Evolutionary conservation across 2,797 vertebrate genomes (phyloP), one percentile per base, ranked within the genome.

Genomic region (Novumbra hubbsi): DNA sequence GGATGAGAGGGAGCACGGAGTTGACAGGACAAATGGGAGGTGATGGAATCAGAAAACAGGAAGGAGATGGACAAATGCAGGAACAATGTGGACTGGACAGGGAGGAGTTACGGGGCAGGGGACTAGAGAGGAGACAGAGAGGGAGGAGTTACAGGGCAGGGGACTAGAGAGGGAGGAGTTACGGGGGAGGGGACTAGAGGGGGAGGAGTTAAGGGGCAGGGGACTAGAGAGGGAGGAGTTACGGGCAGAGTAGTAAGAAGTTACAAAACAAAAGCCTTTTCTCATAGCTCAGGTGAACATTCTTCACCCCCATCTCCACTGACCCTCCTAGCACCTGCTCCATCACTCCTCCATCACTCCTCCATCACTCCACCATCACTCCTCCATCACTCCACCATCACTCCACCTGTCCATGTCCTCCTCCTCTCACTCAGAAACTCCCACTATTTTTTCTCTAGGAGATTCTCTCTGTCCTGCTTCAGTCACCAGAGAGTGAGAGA

Each of bases 391-490:
- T 14, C 32, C 69, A 12, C 30, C 32, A 17, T 38, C 15, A 72
- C 68, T 70, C 63, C 73, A 75, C 80, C 78, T 71, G 63, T 48
- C 11, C 2, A 77, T 73, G 67, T 73, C 76, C 73, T 68, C 67
- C 62, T 77, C 75, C 70, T 72, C 65, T 45, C 75, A 52, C 68
- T 79, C 57, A n/a, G 68, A 38, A 2, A 14, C 69, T 75, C 34
- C 5, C 71, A 52, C 62, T 75, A 75, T 80, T 78, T 83, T 80
- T 75, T 78, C 66, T 73, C 65, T 5, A 74, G 6, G 48, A 81
- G 78, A 78, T 79, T n/a, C 21, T 78, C 76, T 83, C 76, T 70
- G 85, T 81, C 87, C 76, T 79, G 80, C 81, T 82, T 82, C 45
- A 5, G 75, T 77, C 81, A 75, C 68, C 75, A 73, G 34, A 21